Base-by-base conservation (phyloP, 1,140 invertebrate genomes). In the Papilio xuthus region DNA sequence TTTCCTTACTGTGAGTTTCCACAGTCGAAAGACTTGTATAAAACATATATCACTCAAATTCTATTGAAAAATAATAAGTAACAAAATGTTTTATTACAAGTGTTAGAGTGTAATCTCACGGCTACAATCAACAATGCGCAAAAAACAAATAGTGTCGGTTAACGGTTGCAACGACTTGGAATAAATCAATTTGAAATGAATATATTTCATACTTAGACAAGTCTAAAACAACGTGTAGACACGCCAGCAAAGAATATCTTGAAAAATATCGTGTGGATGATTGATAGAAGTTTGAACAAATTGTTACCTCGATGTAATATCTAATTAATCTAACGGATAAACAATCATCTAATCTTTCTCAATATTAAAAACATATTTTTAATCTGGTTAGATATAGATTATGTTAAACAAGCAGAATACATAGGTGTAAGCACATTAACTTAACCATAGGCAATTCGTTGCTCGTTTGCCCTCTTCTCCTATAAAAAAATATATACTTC, bases 101-200 rank as follows among this genome's bases (percentile, higher is more conserved):
- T 44, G 9, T 44, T 44, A 12, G 10, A 44, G 42, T 41, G 9
- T 4, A 41, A 41, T 41, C 41, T 41, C 9, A 41, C 41, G 41
- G 41, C 9, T 41, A 4, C 13, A 50, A 50, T n/a, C n/a, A n/a
- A n/a, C 44, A 47, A 12, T n/a, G 50, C 4, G 10, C 23, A 60
- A 60, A n/a, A 60, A 60, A 60, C 56, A 60, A 60, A 60, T 53
- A 53, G 18, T 26, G 20, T 23, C 56, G 56, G 56, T 26, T 60
- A 60, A 23, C 20, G 53, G 53, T 60, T 15, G 15, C 44, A 15
- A 53, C 50, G 4, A 60, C 53, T 60, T 60, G 56, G 56, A 26
- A 23, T 60, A 60, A 60, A 13, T 23, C 56, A 60, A 23, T 23
- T 60, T 23, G 23, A 26, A 26, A 20, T 28, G 44, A 10, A 6